Base-by-base conservation (phyloP, 2,888 invertebrate species). In the Scaptomyza polygonia region DNA sequence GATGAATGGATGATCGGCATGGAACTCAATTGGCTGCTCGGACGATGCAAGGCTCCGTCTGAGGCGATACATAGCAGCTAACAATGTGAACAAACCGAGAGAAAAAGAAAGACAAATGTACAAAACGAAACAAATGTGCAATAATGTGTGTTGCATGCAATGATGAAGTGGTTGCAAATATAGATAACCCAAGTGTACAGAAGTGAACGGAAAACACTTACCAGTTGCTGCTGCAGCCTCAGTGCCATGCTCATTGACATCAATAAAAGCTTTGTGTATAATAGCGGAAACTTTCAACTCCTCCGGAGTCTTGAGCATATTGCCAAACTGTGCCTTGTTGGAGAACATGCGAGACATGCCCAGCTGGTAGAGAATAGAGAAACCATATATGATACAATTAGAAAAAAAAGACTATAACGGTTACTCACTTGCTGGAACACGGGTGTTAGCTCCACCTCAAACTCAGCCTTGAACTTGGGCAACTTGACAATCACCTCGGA, bases 241-340 rank as follows among this genome's bases (percentile, higher is more conserved):
- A 2, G 96, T 95, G 0, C 97, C 97, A 89, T 96, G 95, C 89
- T 97, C 97, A 89, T 96, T 96, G 0, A 97, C 96, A 88, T 97
- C 96, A 78, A 97, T 95, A 88, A 95, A 96, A 0, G 97, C 96
- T 89, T 97, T 97, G 90, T 97, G 97, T 1, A 97, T 90, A 1
- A 95, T 95, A 79, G 95, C 94, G 34, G 95, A 95, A 0, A 97
- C 95, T 58, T 88, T 90, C n/a, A 5, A 78, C 65, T 73, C 92
- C 92, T 16, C 82, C 2, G 12, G 72, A 77, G 49, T 61, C 39
- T 93, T 92, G 32, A 95, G 89, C 58, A 97, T 92, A 11, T 94
- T 94, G 9, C 92, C 92, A 76, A 97, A 94, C 68, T 96, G 93
- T 0, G 95, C 25, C 0, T 58, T 3, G 0, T 77, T 29, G 4